phyloP scores from a whole-genome alignment of 2,797 vertebrate species.

The Eulemur rubriventer region DNA sequence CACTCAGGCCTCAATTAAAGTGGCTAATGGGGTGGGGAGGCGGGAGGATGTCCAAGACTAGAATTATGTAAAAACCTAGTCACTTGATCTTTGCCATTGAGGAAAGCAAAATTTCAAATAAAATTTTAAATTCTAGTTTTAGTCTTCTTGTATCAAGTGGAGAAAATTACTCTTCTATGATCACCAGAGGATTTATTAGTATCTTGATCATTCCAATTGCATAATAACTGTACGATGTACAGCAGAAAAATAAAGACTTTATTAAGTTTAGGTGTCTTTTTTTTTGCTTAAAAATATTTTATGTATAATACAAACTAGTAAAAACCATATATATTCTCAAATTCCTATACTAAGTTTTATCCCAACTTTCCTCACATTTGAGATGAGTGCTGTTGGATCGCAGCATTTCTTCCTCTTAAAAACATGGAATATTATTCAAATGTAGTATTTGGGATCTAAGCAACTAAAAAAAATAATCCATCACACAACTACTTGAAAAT shows the following conservation, averaged over 20 bases:
- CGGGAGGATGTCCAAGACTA: neutral
- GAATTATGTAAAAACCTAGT: neutral
- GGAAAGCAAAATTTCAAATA: conserved; percentile 42
- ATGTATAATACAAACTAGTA: conserved; percentile 10
- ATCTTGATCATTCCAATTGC: neutral
- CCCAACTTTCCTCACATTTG: neutral
- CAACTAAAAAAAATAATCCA: conserved; percentile 16
- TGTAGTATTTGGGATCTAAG: neutral
- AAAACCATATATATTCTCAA: conserved; percentile 7
- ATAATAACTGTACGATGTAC: neutral
- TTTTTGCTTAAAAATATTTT: conserved; percentile 24
- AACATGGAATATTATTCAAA: neutral
- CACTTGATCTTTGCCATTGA: neutral
- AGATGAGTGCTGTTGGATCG: neutral
- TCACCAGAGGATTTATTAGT: neutral
- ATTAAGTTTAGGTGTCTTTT: neutral
- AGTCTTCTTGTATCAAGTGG: neutral
- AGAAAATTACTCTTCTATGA: neutral
- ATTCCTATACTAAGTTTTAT: neutral
- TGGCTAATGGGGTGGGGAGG: neutral
- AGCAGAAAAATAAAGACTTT: neutral
- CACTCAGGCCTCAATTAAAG: neutral
- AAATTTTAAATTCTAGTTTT: conserved; percentile 1
- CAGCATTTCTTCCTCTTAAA: conserved; percentile 34
- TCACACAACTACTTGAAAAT: neutral